Conservation (phyloP, 1,140 invertebrate species). For the Eupristina koningsbergeri region DNA sequence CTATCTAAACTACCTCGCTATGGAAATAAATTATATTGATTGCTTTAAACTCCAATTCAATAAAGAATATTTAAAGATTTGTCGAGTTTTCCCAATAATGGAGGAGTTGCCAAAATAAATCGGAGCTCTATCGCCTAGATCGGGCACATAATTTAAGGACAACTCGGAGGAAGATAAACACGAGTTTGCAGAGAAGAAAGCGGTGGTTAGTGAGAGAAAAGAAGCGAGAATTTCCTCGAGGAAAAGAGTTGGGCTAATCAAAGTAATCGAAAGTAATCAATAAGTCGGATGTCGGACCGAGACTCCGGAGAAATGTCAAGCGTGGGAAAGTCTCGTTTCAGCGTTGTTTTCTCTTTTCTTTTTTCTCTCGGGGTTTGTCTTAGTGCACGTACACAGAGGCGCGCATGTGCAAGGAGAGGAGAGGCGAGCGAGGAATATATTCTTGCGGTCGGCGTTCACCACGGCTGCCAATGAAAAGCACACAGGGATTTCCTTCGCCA, state of each 20-base stretch:
- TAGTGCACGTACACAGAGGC: background rate
- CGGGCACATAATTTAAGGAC: background rate
- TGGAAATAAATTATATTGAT: too few relatives aligned
- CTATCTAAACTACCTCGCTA: too few relatives aligned
- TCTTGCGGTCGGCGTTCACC: background rate
- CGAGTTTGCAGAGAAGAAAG: background rate
- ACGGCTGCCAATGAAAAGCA: background rate
- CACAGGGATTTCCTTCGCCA: conserved; percentile 29
- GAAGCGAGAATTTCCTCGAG: too few relatives aligned
- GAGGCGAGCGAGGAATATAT: background rate
- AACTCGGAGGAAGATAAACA: background rate
- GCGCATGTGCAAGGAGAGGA: background rate
- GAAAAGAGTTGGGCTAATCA: background rate
- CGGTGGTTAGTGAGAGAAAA: too few relatives aligned
- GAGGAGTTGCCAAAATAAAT: background rate
- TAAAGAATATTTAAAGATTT: too few relatives aligned
- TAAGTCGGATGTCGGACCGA: background rate
- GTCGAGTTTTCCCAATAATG: background rate
- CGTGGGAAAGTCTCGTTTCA: background rate
- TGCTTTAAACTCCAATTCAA: too few relatives aligned
- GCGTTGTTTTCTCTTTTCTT: too few relatives aligned
- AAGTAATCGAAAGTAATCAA: background rate
- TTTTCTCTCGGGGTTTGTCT: background rate
- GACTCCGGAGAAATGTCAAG: too few relatives aligned
- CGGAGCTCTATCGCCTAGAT: background rate